Conservation (phyloP, 1,140 invertebrate genomes). For the Lithobius niger region DNA sequence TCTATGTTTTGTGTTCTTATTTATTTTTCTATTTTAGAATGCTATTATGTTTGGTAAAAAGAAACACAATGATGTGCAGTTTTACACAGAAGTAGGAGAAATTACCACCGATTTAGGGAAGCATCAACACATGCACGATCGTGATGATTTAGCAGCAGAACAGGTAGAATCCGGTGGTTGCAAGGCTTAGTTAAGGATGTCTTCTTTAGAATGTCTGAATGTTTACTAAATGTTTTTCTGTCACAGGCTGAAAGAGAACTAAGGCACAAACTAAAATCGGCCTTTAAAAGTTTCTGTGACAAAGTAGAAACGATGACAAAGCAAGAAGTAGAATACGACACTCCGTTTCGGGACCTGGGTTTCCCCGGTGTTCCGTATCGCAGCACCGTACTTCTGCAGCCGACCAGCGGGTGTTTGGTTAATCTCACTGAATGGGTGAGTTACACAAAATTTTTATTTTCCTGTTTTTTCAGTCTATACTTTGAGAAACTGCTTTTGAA, state of each 20-base stretch:
- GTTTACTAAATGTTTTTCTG: too few species aligned
- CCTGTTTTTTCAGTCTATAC: conserved; percentile 5
- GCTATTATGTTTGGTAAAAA: conserved; percentile 99
- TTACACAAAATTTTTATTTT: conserved; percentile 11
- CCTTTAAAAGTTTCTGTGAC: conserved; percentile 97
- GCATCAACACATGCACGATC: conserved; percentile 98
- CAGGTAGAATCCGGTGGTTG: conserved; percentile 39
- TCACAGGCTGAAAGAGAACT: conserved; percentile 78
- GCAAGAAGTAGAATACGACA: conserved; percentile 95
- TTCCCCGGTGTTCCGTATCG: conserved; percentile 96
- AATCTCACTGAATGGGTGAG: conserved; percentile 92
- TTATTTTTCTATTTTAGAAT: conserved; percentile 43
- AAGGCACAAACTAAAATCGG: conserved; percentile 88
- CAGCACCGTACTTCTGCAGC: conserved; percentile 89
- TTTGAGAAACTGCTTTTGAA: too few species aligned
- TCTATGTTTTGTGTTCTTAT: too few species aligned
- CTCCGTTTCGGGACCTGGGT: conserved; percentile 92
- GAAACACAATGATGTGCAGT: conserved; percentile 97
- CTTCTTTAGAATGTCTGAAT: too few species aligned
- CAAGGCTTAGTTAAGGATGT: too few species aligned
- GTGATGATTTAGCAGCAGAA: conserved; percentile 96
- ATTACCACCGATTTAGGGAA: conserved; percentile 98
- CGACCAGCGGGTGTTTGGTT: conserved; percentile 90
- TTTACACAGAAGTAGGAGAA: conserved; percentile 99
- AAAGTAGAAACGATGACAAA: conserved; percentile 94